Base-by-base conservation (phyloP, 1,140 invertebrate genomes). In the Palaemon carinicauda region DNA sequence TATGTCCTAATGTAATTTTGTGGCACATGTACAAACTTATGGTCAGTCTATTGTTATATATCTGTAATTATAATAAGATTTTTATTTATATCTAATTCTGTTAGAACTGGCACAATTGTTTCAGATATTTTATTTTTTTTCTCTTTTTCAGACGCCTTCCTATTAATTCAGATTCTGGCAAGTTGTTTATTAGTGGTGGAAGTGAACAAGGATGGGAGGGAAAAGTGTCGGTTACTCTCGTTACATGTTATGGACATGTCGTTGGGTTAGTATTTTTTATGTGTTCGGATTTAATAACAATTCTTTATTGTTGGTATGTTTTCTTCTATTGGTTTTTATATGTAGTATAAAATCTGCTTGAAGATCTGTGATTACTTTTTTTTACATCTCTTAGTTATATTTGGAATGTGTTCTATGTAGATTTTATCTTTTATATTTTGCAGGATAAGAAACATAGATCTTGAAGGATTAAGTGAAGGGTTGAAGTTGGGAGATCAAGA, bases 231-330 rank as follows among this genome's bases (percentile, higher is more conserved):
- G 52, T 85, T 31, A 77, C 56, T 19, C 52, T 88, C 4, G 27
- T 73, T n/a, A 87, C 86, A 19, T 56, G 71, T 24, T 9, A 21
- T 56, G 86, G 86, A 17, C 73, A 87, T 52, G 77, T 87, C 33
- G n/a, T 82, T 51, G 79, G 81, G 80, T 82, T 60, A 24, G 73
- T 24, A 33, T 15, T 3, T 19, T 21, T 12, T 41, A 50, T 73
- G 5, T 41, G 9, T 3, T 41, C 41, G 12, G 7, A 41, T 41
- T 41, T 9, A 3, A 12, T 41, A 12, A 41, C 5, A 41, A 4
- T 41, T 7, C 3, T 41, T 41, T 41, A 9, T 41, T 1, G 0
- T 41, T 9, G 7, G 12, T 41, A 3, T 41, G 3, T 12, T 12
- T 41, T 41, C 0, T 41, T 41, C 12, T 4, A 3, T 12, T 9